Percentiles rank a stretch among this genome's conserved stretches.
These are phyloP conservation scores for Drosophila kanapiae DNA, from an alignment of 1,140 invertebrate genomes.

Conservation along the genomic window DNA sequence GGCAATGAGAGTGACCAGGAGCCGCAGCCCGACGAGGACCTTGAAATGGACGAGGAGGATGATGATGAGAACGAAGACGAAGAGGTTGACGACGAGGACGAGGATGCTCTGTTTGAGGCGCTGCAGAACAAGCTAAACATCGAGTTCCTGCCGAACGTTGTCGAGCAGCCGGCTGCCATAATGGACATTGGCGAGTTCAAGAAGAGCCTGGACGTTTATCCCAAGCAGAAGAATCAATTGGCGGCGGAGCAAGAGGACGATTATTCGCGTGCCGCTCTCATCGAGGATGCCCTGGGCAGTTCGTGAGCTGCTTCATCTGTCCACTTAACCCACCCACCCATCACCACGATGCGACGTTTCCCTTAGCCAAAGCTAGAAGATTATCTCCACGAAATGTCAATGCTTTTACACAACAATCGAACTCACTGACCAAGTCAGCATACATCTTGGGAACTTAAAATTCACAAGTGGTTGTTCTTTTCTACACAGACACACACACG, in stretches of 20 bases:
- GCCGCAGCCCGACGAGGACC: not conserved
- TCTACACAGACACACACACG: too few species aligned
- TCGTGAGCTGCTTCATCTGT: slow-evolving; percentile 22
- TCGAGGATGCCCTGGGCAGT: slow-evolving; percentile 45
- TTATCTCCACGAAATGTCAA: slow-evolving; percentile 5
- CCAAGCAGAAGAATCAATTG: slow-evolving; percentile 44
- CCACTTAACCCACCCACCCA: slow-evolving; percentile 1
- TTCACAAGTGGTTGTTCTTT: not conserved
- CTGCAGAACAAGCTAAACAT: slow-evolving; percentile 70
- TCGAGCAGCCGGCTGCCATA: slow-evolving; percentile 63
- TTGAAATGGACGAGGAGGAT: not conserved
- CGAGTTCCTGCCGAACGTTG: slow-evolving; percentile 61
- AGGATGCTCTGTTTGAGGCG: slow-evolving; percentile 63
- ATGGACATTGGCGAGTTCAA: slow-evolving; percentile 80
- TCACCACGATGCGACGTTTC: slow-evolving; percentile 12
- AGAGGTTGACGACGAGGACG: slow-evolving; percentile 3
- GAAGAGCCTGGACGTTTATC: slow-evolving; percentile 77
- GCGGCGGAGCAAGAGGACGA: slow-evolving; percentile 24
- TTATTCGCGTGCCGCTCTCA: slow-evolving; percentile 3
- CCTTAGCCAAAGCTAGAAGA: slow-evolving; percentile 33
- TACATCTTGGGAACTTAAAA: not conserved
- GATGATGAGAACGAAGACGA: not conserved
- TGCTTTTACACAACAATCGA: not conserved
- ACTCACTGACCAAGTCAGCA: slow-evolving; percentile 22
- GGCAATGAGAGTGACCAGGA: not conserved